phyloP scores from a whole-genome alignment of 1,140 invertebrate genomes.

The Psix sp. region DNA sequence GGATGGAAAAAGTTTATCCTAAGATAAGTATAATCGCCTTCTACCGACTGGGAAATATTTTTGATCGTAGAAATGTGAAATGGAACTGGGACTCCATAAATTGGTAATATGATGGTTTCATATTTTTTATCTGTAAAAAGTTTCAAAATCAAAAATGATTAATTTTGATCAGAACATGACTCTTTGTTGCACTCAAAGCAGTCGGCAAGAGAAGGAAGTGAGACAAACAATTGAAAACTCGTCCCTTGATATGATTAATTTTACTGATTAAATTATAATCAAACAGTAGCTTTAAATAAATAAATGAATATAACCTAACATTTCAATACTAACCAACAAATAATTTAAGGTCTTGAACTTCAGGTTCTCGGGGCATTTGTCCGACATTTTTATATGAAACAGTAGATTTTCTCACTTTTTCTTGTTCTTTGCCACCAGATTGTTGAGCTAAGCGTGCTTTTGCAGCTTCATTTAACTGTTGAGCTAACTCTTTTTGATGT shows the following conservation, averaged over 20 bases:
- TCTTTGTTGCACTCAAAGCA: too few species aligned
- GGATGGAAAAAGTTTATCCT: constrained; percentile 99
- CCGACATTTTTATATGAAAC: constrained; percentile 95
- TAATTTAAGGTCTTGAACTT: constrained; percentile 95
- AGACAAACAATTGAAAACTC: too few species aligned
- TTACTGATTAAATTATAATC: too few species aligned
- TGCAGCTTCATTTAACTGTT: constrained; percentile 94
- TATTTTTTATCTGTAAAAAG: constrained; percentile 93
- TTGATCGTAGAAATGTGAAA: constrained; percentile 99
- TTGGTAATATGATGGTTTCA: constrained; percentile 97
- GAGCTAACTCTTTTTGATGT: constrained; percentile 96
- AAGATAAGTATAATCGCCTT: constrained; percentile 99
- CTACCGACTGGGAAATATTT: constrained; percentile 98
- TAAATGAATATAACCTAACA: background rate
- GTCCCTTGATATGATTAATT: too few species aligned
- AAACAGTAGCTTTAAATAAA: too few species aligned
- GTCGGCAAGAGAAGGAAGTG: too few species aligned
- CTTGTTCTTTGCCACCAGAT: constrained; percentile 89
- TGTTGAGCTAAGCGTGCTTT: constrained; percentile 93
- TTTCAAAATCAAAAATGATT: background rate
- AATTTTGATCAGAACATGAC: too few species aligned
- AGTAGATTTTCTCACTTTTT: constrained; percentile 94
- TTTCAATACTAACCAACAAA: constrained; percentile 87
- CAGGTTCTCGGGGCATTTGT: constrained; percentile 95
- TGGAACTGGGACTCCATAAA: constrained; percentile 96